These are phyloP conservation scores for Globicephala melas DNA, from an alignment of 2,113 vertebrate species.

Conservation along the genomic window DNA sequence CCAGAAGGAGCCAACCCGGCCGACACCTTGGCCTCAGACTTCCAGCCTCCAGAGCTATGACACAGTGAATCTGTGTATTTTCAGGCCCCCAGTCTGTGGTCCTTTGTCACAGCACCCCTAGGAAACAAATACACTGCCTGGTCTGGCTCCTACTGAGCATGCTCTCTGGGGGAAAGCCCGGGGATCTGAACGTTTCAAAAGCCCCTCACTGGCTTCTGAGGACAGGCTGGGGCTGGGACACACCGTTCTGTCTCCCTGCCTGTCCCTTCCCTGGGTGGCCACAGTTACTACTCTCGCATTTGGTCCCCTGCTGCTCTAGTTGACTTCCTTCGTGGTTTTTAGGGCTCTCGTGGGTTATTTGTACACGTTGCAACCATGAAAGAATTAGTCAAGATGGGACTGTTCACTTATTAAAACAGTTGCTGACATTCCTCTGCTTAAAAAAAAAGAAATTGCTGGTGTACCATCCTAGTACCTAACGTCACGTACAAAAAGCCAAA, in stretches of 20 bases:
- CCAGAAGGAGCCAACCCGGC: background rate
- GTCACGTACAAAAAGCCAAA: background rate
- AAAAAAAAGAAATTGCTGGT: background rate
- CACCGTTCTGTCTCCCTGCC: too few relatives aligned
- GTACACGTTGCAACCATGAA: background rate
- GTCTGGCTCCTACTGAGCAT: fast-evolving
- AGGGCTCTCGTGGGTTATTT: background rate
- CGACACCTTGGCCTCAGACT: fast-evolving
- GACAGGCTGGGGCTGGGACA: fast-evolving
- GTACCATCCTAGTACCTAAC: background rate
- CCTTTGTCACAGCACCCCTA: background rate
- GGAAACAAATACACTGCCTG: background rate
- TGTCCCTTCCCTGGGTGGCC: background rate
- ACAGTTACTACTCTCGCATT: fast-evolving
- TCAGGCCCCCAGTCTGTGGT: too few relatives aligned
- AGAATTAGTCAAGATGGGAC: background rate
- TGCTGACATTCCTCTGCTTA: background rate
- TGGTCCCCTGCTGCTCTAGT: fast-evolving
- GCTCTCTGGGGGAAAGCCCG: background rate
- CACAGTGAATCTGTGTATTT: too few relatives aligned
- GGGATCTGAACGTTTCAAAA: background rate
- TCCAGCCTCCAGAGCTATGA: background rate
- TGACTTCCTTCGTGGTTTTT: background rate
- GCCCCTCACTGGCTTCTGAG: background rate
- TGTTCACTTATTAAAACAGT: background rate